Percentiles rank a stretch among this genome's conserved stretches.
Conservation (phyloP, 2,797 vertebrate genomes). For the Otolemur crassicaudatus region DNA sequence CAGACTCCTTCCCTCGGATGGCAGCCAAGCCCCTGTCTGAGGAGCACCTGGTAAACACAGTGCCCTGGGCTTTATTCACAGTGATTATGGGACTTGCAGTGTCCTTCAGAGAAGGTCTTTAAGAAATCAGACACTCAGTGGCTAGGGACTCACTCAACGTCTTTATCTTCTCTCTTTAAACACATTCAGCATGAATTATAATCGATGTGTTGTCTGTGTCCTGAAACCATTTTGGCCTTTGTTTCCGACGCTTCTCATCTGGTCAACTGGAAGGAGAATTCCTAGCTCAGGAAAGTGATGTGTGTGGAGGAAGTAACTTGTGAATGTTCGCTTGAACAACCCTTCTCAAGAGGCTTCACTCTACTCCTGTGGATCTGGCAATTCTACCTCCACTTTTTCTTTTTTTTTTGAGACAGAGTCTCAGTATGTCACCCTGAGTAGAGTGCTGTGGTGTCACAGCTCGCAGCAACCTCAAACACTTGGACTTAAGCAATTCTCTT, state of each 20-base stretch:
- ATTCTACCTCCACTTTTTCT: background rate
- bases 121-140: background rate
- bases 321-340: background rate
- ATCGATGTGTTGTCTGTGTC: background rate
- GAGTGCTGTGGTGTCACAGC: no score
- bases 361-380: background rate
- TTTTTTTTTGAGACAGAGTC: no score
- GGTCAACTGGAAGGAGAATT: background rate
- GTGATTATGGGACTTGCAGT: rapidly evolving
- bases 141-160: background rate
- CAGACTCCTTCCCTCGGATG: rapidly evolving
- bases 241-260: background rate
- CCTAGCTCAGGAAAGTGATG: background rate
- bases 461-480: no score
- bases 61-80: background rate
- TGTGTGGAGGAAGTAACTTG: background rate
- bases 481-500: no score
- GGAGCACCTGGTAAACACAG: background rate
- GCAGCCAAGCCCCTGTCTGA: background rate
- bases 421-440: no score
- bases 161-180: background rate
- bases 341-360: background rate
- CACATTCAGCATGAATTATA: background rate
- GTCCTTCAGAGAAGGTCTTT: background rate
- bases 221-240: background rate